Percentiles rank a stretch among this genome's conserved stretches.
phyloP scores from a whole-genome alignment of 92 coral and sea anemone genomes.

The Meandrina meandrites region DNA sequence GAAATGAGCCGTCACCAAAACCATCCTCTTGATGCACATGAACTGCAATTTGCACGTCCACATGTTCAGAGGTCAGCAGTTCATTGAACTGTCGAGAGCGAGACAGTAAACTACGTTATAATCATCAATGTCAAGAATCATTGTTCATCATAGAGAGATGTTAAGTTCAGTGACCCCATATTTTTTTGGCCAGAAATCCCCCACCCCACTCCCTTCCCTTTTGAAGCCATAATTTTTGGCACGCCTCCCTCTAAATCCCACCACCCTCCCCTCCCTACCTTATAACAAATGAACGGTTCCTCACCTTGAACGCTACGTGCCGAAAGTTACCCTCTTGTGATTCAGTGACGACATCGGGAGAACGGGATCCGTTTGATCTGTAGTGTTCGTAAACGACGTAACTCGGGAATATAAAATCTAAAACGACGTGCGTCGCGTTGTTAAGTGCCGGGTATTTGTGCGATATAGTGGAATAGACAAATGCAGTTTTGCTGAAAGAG shows the following conservation, averaged over 20 bases:
- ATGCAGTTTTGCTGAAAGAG: slow-evolving; percentile 7
- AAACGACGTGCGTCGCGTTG: neutral
- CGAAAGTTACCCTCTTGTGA: neutral
- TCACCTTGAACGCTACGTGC: slow-evolving; percentile 1
- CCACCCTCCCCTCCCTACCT: too few relatives aligned
- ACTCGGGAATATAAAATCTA: neutral
- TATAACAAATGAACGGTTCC: neutral
- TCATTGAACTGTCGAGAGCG: slow-evolving; percentile 3
- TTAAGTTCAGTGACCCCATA: neutral
- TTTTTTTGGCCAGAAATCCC: too few relatives aligned
- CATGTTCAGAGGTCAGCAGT: neutral
- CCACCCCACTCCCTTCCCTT: too few relatives aligned
- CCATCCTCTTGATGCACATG: slow-evolving; percentile 1
- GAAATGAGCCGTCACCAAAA: slow-evolving; percentile 17
- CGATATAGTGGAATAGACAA: neutral
- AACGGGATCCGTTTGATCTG: slow-evolving; percentile 11
- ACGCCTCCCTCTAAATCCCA: too few relatives aligned
- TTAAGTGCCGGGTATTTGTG: neutral
- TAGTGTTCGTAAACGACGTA: slow-evolving; percentile 3
- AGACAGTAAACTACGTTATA: neutral
- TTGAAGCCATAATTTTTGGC: too few relatives aligned
- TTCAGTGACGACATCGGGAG: slow-evolving; percentile 14
- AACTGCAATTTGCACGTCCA: slow-evolving; percentile 10
- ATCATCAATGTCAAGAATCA: too few relatives aligned
- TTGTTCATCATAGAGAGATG: too few relatives aligned